Evolutionary conservation across 2,888 invertebrate genomes (phyloP), one percentile per base, ranked within the genome.

Genomic region (Melangyna quadrimaculata): DNA sequence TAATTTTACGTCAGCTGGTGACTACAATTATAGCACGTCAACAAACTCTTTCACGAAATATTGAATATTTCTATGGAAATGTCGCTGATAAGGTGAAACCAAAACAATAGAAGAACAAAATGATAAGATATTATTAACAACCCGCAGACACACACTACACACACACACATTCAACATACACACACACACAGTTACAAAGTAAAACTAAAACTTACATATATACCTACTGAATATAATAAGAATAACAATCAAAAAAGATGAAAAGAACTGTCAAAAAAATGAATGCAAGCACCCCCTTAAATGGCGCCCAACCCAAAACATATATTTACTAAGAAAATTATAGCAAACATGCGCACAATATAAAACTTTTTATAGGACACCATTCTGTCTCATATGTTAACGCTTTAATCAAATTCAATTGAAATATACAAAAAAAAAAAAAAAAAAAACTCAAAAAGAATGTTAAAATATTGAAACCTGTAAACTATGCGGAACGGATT

Each of bases 401-500:
- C 75, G 79, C 75, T 82, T 87, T 72, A 87, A 84, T 69, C 61
- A 70, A 77, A 59, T 61, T 55, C 5, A 32, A 6, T 10, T 3
- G 48, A 67, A 51, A 53, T 53, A 17, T 1, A 24, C 37, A 40
- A 55, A 24, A 57, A 59, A 43, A 73, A 37, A 45, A 43, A 67
- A 32, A 9, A 37, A 72, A 22, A 14, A 8, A 6, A 14, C 48
- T 12, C 2, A 24, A 74, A 78, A 70, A 37, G 22, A 45, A 55
- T 57, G n/a, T 10, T 14, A 24, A 48, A 40, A 78, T 63, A 75
- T 48, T 65, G 63, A 71, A 87, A 89, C 89, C 89, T 89, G 89
- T 87, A 89, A 87, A 87, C 88, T 89, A 77, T 89, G 88, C 78
- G 89, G 89, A 72, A 89, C 89, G 51, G 89, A 89, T 88, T 88